Conservation (phyloP, 1,140 invertebrate genomes). For the Plodia interpunctella region DNA sequence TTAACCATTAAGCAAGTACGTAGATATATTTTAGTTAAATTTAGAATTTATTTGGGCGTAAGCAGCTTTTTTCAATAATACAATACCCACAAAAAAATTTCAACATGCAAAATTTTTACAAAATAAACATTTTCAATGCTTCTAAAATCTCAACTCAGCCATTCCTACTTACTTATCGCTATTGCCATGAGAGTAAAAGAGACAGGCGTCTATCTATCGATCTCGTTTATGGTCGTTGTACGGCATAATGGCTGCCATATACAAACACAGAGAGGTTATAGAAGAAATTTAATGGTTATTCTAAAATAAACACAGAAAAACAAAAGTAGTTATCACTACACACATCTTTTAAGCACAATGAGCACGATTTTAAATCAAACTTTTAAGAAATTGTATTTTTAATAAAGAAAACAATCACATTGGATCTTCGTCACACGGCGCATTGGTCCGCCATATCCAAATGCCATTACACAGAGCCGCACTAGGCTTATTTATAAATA, state of each 20-base stretch:
- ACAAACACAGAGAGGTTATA: conserved; percentile 32
- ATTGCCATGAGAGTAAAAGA: conserved; percentile 39
- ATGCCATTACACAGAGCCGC: conserved; percentile 51
- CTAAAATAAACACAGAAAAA: conserved; percentile 11
- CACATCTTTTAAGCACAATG: conserved; percentile 30
- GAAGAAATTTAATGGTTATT: conserved; percentile 32
- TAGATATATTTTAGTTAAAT: too few relatives aligned
- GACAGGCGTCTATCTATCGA: conserved; percentile 43
- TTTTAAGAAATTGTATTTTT: conserved; percentile 31
- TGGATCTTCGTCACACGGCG: conserved; percentile 49
- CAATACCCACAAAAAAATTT: conserved; percentile 8
- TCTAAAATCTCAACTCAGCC: conserved; percentile 1
- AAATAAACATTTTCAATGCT: neutral
- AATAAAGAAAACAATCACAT: conserved; percentile 50
- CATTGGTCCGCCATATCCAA: conserved; percentile 67
- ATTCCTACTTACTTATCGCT: conserved; percentile 13
- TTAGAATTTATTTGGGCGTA: too few relatives aligned
- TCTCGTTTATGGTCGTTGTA: conserved; percentile 31
- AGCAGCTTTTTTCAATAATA: too few relatives aligned
- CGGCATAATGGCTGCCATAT: conserved; percentile 54
- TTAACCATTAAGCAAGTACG: too few relatives aligned
- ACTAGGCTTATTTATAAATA: conserved; percentile 18
- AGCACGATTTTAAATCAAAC: conserved; percentile 16
- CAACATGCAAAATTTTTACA: neutral
- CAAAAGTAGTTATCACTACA: conserved; percentile 12